Evolutionary conservation across 2,888 invertebrate species (phyloP).

Genomic region (Tetragonisca angustula): DNA sequence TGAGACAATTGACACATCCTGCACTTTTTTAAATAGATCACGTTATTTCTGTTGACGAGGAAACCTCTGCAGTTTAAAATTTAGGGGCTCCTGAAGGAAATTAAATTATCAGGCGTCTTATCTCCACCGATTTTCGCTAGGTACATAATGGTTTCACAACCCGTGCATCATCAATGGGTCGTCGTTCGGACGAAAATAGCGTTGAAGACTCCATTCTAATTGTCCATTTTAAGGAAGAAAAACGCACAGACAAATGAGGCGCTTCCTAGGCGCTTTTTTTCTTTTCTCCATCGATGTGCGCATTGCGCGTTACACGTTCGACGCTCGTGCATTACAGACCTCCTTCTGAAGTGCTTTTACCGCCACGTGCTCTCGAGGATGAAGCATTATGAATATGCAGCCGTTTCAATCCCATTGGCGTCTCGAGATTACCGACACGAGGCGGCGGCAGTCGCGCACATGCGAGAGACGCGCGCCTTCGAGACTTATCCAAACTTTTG

Average conservation of each 20-base stretch:
- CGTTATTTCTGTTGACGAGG: not conserved
- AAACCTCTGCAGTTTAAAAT: not conserved
- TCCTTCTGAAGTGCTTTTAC: slow-evolving; percentile 51
- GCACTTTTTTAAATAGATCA: not conserved
- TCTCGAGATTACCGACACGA: slow-evolving; percentile 40
- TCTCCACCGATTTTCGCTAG: not conserved
- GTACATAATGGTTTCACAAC: not conserved
- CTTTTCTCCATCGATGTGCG: not conserved
- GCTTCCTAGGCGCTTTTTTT: slow-evolving; percentile 31
- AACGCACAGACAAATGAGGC: slow-evolving; percentile 38
- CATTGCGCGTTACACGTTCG: slow-evolving; percentile 35
- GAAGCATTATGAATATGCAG: slow-evolving; percentile 55
- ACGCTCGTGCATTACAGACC: slow-evolving; percentile 20
- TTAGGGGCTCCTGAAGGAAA: no score
- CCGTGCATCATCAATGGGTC: not conserved
- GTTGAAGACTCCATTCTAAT: slow-evolving; percentile 25
- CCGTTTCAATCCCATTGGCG: slow-evolving; percentile 38
- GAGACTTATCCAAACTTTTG: slow-evolving; percentile 20
- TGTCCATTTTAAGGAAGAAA: slow-evolving; percentile 14
- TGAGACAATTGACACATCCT: not conserved
- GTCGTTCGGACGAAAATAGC: slow-evolving; percentile 25
- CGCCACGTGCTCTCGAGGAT: slow-evolving; percentile 54
- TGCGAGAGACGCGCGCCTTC: slow-evolving; percentile 10
- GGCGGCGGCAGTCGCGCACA: slow-evolving; percentile 27
- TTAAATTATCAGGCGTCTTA: not conserved